A percentile compares a stretch with the other conserved stretches of the same genome.
These are phyloP conservation scores for Lydus trimaculatus DNA, from an alignment of 2,888 invertebrate genomes.

Conservation along the genomic window DNA sequence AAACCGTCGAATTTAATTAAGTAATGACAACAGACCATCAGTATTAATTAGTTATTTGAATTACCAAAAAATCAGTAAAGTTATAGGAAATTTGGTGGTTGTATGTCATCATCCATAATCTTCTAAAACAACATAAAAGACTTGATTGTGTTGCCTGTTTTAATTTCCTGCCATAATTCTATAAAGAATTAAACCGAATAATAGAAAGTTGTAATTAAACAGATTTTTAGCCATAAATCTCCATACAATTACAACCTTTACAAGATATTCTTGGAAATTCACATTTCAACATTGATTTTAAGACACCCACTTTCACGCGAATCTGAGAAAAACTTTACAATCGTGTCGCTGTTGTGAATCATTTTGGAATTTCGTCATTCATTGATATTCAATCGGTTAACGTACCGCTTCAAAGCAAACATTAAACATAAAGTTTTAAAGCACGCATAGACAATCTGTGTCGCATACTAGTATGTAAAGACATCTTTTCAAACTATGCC, in stretches of 20 bases:
- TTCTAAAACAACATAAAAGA: constrained; percentile 5
- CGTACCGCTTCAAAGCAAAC: constrained; percentile 22
- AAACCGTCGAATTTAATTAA: no score
- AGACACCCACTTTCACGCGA: not conserved
- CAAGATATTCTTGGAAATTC: not conserved
- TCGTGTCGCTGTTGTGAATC: not conserved
- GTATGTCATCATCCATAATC: constrained; percentile 3
- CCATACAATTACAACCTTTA: not conserved
- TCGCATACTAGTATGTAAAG: not conserved
- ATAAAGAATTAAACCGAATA: not conserved
- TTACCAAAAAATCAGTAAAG: no score
- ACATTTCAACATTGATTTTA: not conserved
- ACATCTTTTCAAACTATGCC: not conserved
- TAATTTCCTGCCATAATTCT: no score
- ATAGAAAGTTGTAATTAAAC: constrained; percentile 7
- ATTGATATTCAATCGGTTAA: constrained; percentile 6
- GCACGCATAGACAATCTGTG: not conserved
- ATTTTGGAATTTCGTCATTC: not conserved
- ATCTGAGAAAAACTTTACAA: not conserved
- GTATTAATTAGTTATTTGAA: no score
- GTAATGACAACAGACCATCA: no score
- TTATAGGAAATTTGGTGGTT: no score
- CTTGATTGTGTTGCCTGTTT: no score
- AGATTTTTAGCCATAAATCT: constrained; percentile 5
- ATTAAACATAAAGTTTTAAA: constrained; percentile 24